These are phyloP conservation scores for Neelides folsomi DNA, from an alignment of 2,888 invertebrate genomes.

Conservation along the genomic window DNA sequence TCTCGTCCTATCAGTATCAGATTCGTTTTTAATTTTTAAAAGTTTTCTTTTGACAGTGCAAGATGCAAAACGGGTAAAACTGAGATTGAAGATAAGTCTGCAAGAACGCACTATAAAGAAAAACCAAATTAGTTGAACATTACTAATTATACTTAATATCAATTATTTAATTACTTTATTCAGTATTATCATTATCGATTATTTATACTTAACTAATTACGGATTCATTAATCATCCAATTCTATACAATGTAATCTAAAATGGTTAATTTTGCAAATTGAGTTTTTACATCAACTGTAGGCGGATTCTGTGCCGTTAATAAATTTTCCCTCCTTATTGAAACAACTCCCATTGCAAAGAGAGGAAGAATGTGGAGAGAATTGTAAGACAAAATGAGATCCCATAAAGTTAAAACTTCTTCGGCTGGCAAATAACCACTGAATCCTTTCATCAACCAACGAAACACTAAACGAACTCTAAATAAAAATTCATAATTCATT, in stretches of 20 bases:
- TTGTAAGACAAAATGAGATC: slow-evolving; percentile 84
- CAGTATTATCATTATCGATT: no score
- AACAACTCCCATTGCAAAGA: slow-evolving; percentile 71
- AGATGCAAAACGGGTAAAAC: slow-evolving; percentile 73
- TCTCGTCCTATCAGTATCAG: no score
- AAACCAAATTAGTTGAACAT: no score
- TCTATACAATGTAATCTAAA: no score
- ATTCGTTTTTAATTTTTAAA: slow-evolving; percentile 3
- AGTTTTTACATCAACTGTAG: slow-evolving; percentile 54
- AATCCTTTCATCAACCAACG: slow-evolving; percentile 95
- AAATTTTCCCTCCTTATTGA: slow-evolving; percentile 76
- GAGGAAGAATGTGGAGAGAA: slow-evolving; percentile 72
- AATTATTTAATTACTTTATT: no score
- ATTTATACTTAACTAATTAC: no score
- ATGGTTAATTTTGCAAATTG: not conserved
- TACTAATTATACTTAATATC: no score
- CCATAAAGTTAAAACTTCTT: slow-evolving; percentile 83
- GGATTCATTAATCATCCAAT: no score
- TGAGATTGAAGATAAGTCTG: slow-evolving; percentile 73
- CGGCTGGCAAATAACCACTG: slow-evolving; percentile 83
- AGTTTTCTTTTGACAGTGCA: slow-evolving; percentile 52
- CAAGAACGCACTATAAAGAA: slow-evolving; percentile 48
- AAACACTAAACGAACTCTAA: slow-evolving; percentile 74
- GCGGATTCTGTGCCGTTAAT: slow-evolving; percentile 47
- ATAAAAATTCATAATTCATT: no score